Percentiles rank a stretch among this genome's conserved stretches.
Evolutionary conservation across 2,113 vertebrate genomes (phyloP).

Genomic region (Toxotes jaculatrix): DNA sequence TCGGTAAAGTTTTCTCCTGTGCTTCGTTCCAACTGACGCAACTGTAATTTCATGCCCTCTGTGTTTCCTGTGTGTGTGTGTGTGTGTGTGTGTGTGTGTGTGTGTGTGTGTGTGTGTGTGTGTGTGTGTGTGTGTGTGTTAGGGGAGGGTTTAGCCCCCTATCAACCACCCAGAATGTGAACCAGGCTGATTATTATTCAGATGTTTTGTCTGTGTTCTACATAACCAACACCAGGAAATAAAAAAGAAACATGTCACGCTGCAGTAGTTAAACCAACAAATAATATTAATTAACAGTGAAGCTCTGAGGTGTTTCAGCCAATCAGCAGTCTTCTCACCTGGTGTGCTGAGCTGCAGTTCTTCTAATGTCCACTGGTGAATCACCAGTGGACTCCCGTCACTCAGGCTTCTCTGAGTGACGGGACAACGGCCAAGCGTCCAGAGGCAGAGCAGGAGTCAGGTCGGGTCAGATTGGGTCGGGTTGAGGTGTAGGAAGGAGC

Average conservation of each 20-base stretch:
- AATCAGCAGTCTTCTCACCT: not conserved
- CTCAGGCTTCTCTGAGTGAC: no score
- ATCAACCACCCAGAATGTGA: conserved; percentile 23
- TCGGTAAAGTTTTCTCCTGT: conserved; percentile 49
- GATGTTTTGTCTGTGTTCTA: conserved; percentile 25
- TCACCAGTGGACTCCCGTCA: no score
- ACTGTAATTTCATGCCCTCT: conserved; percentile 81
- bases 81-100: conserved; percentile 51
- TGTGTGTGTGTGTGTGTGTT: conserved; percentile 20
- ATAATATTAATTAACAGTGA: not conserved
- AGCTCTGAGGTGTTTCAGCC: not conserved
- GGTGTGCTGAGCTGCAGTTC: not conserved
- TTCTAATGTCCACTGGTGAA: not conserved
- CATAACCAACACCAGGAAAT: not conserved
- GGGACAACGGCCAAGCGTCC: no score
- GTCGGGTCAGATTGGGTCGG: no score
- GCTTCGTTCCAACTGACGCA: conserved; percentile 71
- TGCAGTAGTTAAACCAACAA: not conserved
- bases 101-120: conserved; percentile 57
- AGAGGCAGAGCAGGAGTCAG: no score
- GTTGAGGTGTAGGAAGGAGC: no score
- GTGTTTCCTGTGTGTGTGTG: conserved; percentile 56
- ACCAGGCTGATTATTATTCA: conserved; percentile 33
- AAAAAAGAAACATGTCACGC: not conserved
- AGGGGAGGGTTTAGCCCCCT: conserved; percentile 13